Evolutionary conservation across 1,140 invertebrate genomes (phyloP), one percentile per base, ranked within the genome.

Genomic region (Prorops nasuta): DNA sequence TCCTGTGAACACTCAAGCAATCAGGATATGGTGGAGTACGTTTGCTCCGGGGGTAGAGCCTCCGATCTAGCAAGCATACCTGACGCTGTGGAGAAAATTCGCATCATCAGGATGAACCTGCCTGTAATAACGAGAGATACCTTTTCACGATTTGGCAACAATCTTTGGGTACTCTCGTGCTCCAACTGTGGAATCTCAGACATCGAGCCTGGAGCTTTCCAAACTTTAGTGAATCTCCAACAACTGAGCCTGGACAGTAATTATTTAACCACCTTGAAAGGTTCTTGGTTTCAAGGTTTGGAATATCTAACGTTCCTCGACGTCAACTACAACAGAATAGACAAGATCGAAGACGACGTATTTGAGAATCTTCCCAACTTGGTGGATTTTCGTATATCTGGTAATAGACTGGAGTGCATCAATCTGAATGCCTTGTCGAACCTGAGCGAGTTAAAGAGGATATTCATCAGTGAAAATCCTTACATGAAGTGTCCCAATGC

Each of bases 171-270:
- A 0, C 46, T 78, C 0, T 56, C 55, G 0, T 75, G 71, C 14
- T 68, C 72, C 0, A 32, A 75, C 14, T 78, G 74, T 20, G 51
- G 54, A 1, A 69, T 75, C 9, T 36, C 17, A 0, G 60, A 76
- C 1, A 74, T 76, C 31, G 70, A 76, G 3, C 55, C 58, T 0
- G 39, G 60, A 2, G 66, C 72, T 3, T 76, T 78, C 16, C 46
- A 42, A 3, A 42, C 12, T 0, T 36, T 76, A 1, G 34, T 34
- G 1, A 69, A 69, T 24, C 57, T 76, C 7, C 68, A 77, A 17
- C 73, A 76, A 28, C 48, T 76, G 4, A 69, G 64, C 14, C 40
- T 77, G 3, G 60, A 71, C 19, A 73, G 69, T 20, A 76, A 76
- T 45, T 36, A 51, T 3, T 42, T 78, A 1, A 51, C 49, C 1